These are phyloP conservation scores for Cryptocephalus moraei DNA, from an alignment of 2,888 invertebrate species.

Conservation along the genomic window DNA sequence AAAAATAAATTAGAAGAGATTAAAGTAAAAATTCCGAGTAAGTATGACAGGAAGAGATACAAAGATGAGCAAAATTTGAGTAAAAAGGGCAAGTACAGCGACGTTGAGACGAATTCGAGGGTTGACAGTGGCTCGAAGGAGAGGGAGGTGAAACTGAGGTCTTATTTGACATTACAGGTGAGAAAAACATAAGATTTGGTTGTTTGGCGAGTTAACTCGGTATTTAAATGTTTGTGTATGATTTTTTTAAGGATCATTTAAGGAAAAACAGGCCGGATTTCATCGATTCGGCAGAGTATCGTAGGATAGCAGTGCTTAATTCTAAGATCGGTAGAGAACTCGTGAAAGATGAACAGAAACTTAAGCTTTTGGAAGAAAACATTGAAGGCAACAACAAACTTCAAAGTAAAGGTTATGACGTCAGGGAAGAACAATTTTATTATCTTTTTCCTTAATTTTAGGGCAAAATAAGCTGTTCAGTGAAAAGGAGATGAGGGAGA, in stretches of 20 bases:
- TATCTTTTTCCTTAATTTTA: slow-evolving; percentile 7
- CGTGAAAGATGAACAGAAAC: slow-evolving; percentile 37
- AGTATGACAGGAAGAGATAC: slow-evolving; percentile 12
- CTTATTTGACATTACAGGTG: too few relatives aligned
- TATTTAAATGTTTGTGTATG: too few relatives aligned
- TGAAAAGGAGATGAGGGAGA: slow-evolving; percentile 46
- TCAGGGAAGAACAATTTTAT: not conserved
- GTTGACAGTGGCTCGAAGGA: slow-evolving; percentile 1
- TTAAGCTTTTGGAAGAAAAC: slow-evolving; percentile 21
- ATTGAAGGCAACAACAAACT: slow-evolving; percentile 8
- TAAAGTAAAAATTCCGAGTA: slow-evolving; percentile 22
- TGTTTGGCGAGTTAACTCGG: too few relatives aligned
- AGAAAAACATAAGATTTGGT: too few relatives aligned
- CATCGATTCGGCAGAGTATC: slow-evolving; percentile 45
- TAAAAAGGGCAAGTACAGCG: slow-evolving; percentile 2
- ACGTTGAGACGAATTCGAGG: not conserved
- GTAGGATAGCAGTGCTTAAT: slow-evolving; percentile 29
- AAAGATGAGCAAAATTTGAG: slow-evolving; percentile 15
- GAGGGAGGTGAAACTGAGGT: slow-evolving; percentile 2
- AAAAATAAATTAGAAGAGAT: slow-evolving; percentile 22
- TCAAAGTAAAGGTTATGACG: not conserved
- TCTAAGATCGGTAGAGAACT: slow-evolving; percentile 24
- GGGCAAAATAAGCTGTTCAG: slow-evolving; percentile 19
- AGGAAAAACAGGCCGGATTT: slow-evolving; percentile 61
- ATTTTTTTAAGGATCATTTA: slow-evolving; percentile 55